These are phyloP conservation scores for Thalpophila matura DNA, from an alignment of 2,888 invertebrate genomes.

Conservation along the genomic window DNA sequence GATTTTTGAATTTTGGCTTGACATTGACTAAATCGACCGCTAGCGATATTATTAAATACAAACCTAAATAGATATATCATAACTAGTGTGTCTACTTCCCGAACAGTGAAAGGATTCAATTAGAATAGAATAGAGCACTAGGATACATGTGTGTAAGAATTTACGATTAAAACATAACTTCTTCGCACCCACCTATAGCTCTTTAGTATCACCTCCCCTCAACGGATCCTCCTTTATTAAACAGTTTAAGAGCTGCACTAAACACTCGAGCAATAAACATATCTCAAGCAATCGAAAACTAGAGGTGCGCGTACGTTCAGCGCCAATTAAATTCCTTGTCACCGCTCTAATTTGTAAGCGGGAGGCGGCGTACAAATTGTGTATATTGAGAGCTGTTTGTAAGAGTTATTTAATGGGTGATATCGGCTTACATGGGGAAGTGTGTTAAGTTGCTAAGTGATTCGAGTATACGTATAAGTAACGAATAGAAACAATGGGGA, in stretches of 20 bases:
- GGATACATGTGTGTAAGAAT: slow-evolving; percentile 1
- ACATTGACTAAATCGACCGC: too few relatives aligned
- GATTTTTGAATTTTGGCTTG: too few relatives aligned
- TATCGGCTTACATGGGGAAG: slow-evolving; percentile 60
- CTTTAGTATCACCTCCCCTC: not conserved
- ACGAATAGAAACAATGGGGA: too few relatives aligned
- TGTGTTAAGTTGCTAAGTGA: slow-evolving; percentile 23
- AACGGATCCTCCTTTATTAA: slow-evolving; percentile 50
- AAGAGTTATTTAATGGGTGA: slow-evolving; percentile 65
- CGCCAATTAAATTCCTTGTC: slow-evolving; percentile 61
- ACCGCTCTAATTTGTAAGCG: slow-evolving; percentile 71
- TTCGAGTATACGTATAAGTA: too few relatives aligned
- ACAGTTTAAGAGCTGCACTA: slow-evolving; percentile 53
- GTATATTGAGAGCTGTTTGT: slow-evolving; percentile 69
- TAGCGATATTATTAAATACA: too few relatives aligned
- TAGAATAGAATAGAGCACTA: not conserved
- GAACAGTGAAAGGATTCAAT: too few relatives aligned
- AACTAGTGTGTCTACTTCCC: too few relatives aligned
- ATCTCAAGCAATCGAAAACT: slow-evolving; percentile 71
- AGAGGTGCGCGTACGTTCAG: slow-evolving; percentile 57
- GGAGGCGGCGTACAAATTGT: slow-evolving; percentile 59
- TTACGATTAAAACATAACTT: not conserved
- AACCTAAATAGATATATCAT: too few relatives aligned
- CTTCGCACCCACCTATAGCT: slow-evolving; percentile 2
- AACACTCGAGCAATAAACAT: slow-evolving; percentile 63